These are phyloP conservation scores for Calephelis virginiensis DNA, from an alignment of 1,140 invertebrate genomes.

Conservation along the genomic window DNA sequence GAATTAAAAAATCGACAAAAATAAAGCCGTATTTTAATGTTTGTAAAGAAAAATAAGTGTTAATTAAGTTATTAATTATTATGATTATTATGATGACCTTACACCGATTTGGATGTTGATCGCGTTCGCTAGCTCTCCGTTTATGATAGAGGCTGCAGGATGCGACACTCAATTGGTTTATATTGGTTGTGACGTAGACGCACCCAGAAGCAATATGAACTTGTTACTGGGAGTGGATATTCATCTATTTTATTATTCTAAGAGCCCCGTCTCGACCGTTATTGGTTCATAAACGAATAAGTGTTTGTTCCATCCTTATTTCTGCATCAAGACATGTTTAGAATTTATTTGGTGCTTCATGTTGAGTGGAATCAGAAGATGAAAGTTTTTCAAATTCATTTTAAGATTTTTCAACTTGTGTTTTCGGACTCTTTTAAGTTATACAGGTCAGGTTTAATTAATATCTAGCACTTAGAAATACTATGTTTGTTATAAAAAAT, in stretches of 20 bases:
- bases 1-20: too few relatives aligned
- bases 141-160: conserved; percentile 33
- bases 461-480: too few relatives aligned
- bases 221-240: conserved; percentile 35
- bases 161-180: conserved; percentile 57
- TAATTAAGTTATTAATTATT: too few relatives aligned
- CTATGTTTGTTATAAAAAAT: too few relatives aligned
- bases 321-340: conserved; percentile 8
- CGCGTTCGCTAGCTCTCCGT: not conserved
- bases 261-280: conserved; percentile 24
- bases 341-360: conserved; percentile 1
- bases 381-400: too few relatives aligned
- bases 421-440: too few relatives aligned
- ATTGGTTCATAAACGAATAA: conserved; percentile 26
- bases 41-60: too few relatives aligned
- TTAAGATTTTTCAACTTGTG: too few relatives aligned
- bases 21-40: too few relatives aligned
- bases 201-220: conserved; percentile 41
- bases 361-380: not conserved
- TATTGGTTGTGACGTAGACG: conserved; percentile 51
- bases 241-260: conserved; percentile 45
- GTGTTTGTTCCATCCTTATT: conserved; percentile 3
- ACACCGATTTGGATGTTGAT: too few relatives aligned
- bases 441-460: too few relatives aligned
- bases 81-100: too few relatives aligned